These are phyloP conservation scores for Jordanella pulchra DNA, from an alignment of 2,797 vertebrate species.

Conservation along the genomic window DNA sequence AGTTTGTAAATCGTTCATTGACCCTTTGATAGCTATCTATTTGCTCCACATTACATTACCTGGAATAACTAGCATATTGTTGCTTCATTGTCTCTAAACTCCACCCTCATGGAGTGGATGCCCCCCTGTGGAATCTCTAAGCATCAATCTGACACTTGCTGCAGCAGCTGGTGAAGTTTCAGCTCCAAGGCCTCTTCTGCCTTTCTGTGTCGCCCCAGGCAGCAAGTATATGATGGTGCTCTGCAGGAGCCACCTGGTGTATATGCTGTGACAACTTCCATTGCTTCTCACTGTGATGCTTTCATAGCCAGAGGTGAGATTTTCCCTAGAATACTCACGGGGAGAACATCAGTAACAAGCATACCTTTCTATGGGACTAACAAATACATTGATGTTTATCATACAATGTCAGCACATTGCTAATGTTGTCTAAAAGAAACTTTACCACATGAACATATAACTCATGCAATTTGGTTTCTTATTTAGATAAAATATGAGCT, in stretches of 20 bases:
- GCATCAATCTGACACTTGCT: slow-evolving; percentile 7
- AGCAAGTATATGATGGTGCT: slow-evolving; percentile 35
- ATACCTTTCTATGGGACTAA: slow-evolving; percentile 12
- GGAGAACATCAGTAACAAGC: slow-evolving; percentile 12
- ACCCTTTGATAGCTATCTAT: too few relatives aligned
- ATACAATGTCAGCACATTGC: background rate
- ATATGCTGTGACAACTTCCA: slow-evolving; percentile 21
- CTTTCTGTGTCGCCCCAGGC: slow-evolving; percentile 37
- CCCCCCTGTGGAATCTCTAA: background rate
- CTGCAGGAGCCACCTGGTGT: slow-evolving; percentile 14
- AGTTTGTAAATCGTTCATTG: too few relatives aligned
- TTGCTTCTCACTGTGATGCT: slow-evolving; percentile 30
- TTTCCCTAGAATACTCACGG: slow-evolving; percentile 24
- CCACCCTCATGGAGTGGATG: background rate
- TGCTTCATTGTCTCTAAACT: too few relatives aligned
- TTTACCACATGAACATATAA: too few relatives aligned
- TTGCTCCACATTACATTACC: too few relatives aligned
- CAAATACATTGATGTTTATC: background rate
- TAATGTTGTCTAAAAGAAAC: too few relatives aligned
- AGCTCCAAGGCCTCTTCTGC: slow-evolving; percentile 22
- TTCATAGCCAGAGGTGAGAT: slow-evolving; percentile 15
- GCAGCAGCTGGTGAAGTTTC: slow-evolving; percentile 42
- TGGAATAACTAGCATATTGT: too few relatives aligned
- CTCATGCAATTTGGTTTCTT: background rate
- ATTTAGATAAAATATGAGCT: background rate